Conservation (phyloP, 1,140 invertebrate genomes). For the Lucilia cuprina region DNA sequence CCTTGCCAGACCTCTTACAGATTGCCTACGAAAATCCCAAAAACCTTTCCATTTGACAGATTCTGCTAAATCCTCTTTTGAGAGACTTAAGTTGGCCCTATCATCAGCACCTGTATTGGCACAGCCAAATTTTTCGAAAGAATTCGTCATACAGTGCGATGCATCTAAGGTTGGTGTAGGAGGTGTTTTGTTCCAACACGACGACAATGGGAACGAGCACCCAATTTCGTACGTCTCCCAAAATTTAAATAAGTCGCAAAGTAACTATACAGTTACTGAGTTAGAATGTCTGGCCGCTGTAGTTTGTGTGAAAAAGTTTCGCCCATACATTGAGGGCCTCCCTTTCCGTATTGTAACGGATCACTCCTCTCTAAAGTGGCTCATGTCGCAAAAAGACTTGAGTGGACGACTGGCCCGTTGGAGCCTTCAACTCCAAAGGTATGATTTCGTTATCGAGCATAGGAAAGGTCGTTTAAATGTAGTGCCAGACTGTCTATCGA, state of each 20-base stretch:
- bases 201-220: constrained; percentile 34
- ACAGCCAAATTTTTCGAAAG: constrained; percentile 37
- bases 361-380: constrained; percentile 45
- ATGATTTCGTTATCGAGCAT: constrained; percentile 55
- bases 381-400: constrained; percentile 46
- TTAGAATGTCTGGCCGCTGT: constrained; percentile 63
- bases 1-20: constrained; percentile 43
- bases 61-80: constrained; percentile 38
- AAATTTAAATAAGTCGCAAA: constrained; percentile 38
- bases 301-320: constrained; percentile 60
- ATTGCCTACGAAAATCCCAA: constrained; percentile 40
- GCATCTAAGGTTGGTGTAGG: constrained; percentile 37
- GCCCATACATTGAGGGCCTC: constrained; percentile 58
- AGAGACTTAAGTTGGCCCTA: constrained; percentile 38
- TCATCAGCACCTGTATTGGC: constrained; percentile 36
- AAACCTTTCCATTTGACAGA: constrained; percentile 7
- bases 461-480: constrained; percentile 54
- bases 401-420: constrained; percentile 52
- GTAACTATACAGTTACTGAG: constrained; percentile 53
- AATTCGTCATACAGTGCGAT: constrained; percentile 38
- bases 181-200: constrained; percentile 49
- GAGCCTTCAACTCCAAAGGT: constrained; percentile 46
- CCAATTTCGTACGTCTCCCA: constrained; percentile 3
- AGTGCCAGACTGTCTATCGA: constrained; percentile 58
- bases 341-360: constrained; percentile 59